Evolutionary conservation across 1,140 invertebrate species (phyloP).

Genomic region (Parapsyche elsis): DNA sequence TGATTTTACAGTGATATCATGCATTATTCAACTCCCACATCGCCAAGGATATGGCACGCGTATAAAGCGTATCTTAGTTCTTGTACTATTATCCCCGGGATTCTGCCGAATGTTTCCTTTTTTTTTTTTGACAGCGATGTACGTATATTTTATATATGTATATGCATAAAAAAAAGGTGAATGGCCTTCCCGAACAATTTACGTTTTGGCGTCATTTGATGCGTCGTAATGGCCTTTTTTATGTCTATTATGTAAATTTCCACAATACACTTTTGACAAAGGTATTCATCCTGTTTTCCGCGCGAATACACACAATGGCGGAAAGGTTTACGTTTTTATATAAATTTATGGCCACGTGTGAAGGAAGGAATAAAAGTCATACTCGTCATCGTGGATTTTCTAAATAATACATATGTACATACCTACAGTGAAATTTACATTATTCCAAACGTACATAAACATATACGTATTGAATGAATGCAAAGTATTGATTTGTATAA

Average conservation of each 20-base stretch:
- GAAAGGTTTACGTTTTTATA: constrained; percentile 5
- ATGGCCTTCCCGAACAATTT: constrained; percentile 35
- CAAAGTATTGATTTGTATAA: too few relatives aligned
- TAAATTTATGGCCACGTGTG: constrained; percentile 43
- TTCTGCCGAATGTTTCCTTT: neutral
- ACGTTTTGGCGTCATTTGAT: constrained; percentile 28
- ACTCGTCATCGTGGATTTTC: neutral
- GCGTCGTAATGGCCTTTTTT: constrained; percentile 45
- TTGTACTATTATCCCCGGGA: constrained; percentile 21
- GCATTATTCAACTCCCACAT: constrained; percentile 20
- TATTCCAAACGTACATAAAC: too few relatives aligned
- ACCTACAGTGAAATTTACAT: too few relatives aligned
- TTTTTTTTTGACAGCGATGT: neutral
- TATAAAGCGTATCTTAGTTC: constrained; percentile 23
- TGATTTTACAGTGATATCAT: constrained; percentile 14
- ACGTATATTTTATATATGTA: constrained; percentile 1
- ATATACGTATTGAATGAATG: too few relatives aligned
- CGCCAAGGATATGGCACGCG: constrained; percentile 5
- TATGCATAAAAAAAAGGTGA: neutral
- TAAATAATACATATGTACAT: too few relatives aligned
- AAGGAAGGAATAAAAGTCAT: neutral
- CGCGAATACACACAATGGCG: constrained; percentile 6
- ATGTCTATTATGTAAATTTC: constrained; percentile 51
- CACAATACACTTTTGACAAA: constrained; percentile 50
- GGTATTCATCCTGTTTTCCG: constrained; percentile 44